These are phyloP conservation scores for Aleiodes leptofemur DNA, from an alignment of 2,888 invertebrate genomes.

Conservation along the genomic window DNA sequence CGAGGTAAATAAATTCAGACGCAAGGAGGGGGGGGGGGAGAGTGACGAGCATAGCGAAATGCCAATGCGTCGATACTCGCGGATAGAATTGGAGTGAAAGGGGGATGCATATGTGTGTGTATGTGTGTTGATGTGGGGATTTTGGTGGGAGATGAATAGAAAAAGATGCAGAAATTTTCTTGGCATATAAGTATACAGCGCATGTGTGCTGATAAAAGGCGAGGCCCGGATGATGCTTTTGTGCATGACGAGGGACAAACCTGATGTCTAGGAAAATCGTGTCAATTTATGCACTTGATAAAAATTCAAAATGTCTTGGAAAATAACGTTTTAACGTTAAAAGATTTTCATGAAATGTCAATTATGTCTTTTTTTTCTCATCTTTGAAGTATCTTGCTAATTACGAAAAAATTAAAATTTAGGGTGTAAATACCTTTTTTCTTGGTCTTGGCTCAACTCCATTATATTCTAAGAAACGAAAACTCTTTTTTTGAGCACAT, in stretches of 20 bases:
- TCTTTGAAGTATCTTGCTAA: too few species aligned
- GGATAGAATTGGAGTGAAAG: slow-evolving; percentile 31
- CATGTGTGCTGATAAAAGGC: slow-evolving; percentile 40
- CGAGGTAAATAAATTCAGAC: slow-evolving; percentile 8
- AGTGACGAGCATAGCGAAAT: slow-evolving; percentile 40
- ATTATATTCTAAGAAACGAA: too few species aligned
- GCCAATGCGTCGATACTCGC: slow-evolving; percentile 45
- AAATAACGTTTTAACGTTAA: too few species aligned
- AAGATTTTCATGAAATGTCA: too few species aligned
- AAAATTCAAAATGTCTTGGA: too few species aligned
- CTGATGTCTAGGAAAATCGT: slow-evolving; percentile 26
- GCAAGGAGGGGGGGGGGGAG: background rate
- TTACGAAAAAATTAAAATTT: too few species aligned
- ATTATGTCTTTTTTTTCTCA: too few species aligned
- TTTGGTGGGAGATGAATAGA: background rate
- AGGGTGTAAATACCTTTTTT: too few species aligned
- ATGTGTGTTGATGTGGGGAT: background rate
- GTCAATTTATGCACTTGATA: slow-evolving; percentile 26
- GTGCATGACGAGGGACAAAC: slow-evolving; percentile 10
- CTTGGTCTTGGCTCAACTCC: too few species aligned
- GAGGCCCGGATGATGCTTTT: slow-evolving; percentile 16
- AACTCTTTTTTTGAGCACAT: too few species aligned
- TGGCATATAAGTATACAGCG: slow-evolving; percentile 36
- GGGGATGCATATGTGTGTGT: slow-evolving; percentile 5
- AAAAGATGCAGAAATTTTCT: slow-evolving; percentile 34